Base-by-base conservation (phyloP, 2,113 vertebrate species). In the Ammospiza caudacuta region DNA sequence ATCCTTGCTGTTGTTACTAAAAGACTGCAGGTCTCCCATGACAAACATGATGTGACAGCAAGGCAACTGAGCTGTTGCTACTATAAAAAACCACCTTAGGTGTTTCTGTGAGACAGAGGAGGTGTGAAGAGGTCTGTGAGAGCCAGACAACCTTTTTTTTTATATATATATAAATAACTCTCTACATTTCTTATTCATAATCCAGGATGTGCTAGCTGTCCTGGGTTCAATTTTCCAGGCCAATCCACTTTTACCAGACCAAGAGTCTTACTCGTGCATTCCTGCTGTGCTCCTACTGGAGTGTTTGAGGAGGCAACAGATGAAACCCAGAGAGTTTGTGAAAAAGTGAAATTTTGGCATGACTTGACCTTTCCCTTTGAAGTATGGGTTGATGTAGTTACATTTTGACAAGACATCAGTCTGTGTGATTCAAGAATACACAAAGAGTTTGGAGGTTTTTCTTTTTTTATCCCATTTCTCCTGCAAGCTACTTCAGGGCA, bases 351-450 rank as follows among this genome's bases (percentile, higher is more conserved):
- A 62, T 91, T 94, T 85, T 66, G 80, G 58, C 46, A 76, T 16
- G 54, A 74, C 54, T 72, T 91, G 87, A 92, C 93, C 84, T 84
- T 67, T 92, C 54, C n/a, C 63, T 90, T 74, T 67, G 59, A 94
- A 74, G 82, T 41, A 88, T 3, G 29, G 54, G 63, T 83, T 96
- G 82, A 95, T 52, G 67, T 39, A 93, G 74, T 64, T 70, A 61
- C 35, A 54, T 88, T 95, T 67, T 91, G 94, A 94, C 87, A 95
- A 86, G 93, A 73, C 72, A 80, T 83, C 82, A 74, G 78, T 67
- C 88, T 68, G 29, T 12, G 35, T 44, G 46, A 84, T 47, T 90
- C 82, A 87, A 83, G 87, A 83, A 77, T 24, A 88, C 49, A 28
- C 27, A 49, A 92, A 66, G 57, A 85, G 62, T 29, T 59, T 17